Evolutionary conservation across 2,888 invertebrate species (phyloP).

Genomic region (Tolmerus cingulatus): DNA sequence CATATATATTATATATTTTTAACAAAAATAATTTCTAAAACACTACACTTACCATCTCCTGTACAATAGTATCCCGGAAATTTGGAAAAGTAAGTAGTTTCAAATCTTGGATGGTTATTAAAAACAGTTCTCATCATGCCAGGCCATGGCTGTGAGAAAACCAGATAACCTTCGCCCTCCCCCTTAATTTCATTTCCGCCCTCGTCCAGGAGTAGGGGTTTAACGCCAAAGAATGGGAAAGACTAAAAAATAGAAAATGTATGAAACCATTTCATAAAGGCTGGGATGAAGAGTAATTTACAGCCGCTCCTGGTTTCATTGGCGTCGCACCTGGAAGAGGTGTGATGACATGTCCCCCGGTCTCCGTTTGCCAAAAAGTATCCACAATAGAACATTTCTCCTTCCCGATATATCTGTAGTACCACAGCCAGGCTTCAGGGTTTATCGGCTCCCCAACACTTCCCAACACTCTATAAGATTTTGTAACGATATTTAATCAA

Average conservation of each 20-base stretch:
- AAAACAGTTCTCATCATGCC: slow-evolving; percentile 96
- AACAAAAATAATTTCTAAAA: neutral
- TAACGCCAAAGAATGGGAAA: slow-evolving; percentile 97
- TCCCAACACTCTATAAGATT: slow-evolving; percentile 76
- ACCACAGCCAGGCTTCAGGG: slow-evolving; percentile 98
- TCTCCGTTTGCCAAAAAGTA: slow-evolving; percentile 99
- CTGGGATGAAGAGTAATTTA: slow-evolving; percentile 64
- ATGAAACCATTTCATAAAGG: neutral
- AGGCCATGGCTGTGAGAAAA: slow-evolving; percentile 96
- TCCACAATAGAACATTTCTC: slow-evolving; percentile 92
- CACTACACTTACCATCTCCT: slow-evolving; percentile 82
- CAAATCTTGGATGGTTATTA: slow-evolving; percentile 88
- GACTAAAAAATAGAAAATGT: slow-evolving; percentile 67
- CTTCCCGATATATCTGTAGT: slow-evolving; percentile 82
- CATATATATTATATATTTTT: neutral
- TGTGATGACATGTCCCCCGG: slow-evolving; percentile 96
- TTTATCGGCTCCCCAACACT: slow-evolving; percentile 99
- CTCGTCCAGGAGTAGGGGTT: slow-evolving; percentile 87
- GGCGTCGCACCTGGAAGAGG: slow-evolving; percentile 95
- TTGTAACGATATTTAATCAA: neutral
- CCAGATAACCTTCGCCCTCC: slow-evolving; percentile 92
- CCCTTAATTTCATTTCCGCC: slow-evolving; percentile 85
- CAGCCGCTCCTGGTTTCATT: slow-evolving; percentile 98
- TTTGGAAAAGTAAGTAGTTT: slow-evolving; percentile 92
- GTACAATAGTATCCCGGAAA: slow-evolving; percentile 98